phyloP scores from a whole-genome alignment of 2,888 invertebrate genomes.

The Epistrophe eligans region DNA sequence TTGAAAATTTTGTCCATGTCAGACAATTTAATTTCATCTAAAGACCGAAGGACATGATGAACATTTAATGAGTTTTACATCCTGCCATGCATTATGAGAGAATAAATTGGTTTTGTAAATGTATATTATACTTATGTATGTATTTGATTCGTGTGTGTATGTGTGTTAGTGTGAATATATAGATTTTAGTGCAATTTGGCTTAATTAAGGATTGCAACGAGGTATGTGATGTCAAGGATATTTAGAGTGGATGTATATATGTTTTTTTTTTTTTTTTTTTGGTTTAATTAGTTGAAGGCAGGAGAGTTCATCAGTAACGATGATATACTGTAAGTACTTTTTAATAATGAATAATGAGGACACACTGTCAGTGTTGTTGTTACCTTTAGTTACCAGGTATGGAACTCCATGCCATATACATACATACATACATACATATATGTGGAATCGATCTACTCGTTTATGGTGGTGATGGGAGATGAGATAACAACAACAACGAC shows the following conservation, averaged over 20 bases:
- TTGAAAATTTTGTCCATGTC: conserved; percentile 61
- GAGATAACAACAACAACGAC: neutral
- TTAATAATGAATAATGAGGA: conserved; percentile 26
- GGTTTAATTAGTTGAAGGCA: conserved; percentile 49
- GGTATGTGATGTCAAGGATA: conserved; percentile 55
- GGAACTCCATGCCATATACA: no score
- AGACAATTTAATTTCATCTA: conserved; percentile 52
- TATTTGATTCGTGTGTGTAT: neutral
- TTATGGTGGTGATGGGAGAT: neutral
- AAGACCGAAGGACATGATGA: conserved; percentile 63
- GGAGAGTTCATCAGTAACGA: conserved; percentile 36
- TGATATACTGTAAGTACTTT: conserved; percentile 23
- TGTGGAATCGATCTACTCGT: neutral
- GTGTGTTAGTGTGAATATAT: neutral
- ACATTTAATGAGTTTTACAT: conserved; percentile 64
- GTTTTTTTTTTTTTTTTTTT: conserved; percentile 21
- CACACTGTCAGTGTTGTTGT: neutral
- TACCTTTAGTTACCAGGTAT: neutral
- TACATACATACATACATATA: neutral
- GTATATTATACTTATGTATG: neutral
- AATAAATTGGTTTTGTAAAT: conserved; percentile 2
- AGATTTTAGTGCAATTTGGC: conserved; percentile 29
- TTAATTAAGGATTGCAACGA: conserved; percentile 53
- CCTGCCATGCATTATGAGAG: conserved; percentile 47
- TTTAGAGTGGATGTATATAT: conserved; percentile 36